Conservation (phyloP, 2,113 vertebrate species). For the Syngnathus scovelli region DNA sequence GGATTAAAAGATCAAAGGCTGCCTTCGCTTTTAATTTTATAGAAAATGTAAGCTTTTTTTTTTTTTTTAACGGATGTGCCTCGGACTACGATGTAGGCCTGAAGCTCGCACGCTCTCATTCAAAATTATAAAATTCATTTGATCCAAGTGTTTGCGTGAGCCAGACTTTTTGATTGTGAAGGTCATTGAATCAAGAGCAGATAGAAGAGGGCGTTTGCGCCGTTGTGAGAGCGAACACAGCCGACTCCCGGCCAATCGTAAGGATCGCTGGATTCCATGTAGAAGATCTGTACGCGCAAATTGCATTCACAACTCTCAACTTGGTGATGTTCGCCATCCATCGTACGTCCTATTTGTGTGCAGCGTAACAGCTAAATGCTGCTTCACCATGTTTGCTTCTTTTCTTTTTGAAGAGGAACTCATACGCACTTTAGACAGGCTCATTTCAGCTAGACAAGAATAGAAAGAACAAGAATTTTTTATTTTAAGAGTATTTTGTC, state of each 20-base stretch:
- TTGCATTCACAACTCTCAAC: too few species aligned
- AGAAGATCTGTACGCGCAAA: too few species aligned
- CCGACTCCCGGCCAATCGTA: too few species aligned
- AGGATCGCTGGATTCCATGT: too few species aligned
- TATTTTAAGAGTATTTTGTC: background rate
- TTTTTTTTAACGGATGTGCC: slow-evolving; percentile 68
- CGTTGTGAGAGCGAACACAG: too few species aligned
- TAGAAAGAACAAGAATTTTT: background rate
- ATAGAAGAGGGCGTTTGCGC: too few species aligned
- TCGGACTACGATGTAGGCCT: slow-evolving; percentile 54
- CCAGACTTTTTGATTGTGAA: background rate
- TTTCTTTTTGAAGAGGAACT: background rate
- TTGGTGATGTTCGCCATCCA: too few species aligned
- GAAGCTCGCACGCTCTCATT: slow-evolving; percentile 65
- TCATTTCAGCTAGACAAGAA: background rate
- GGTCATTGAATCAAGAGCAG: background rate
- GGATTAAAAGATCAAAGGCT: slow-evolving; percentile 98
- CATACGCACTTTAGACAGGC: background rate
- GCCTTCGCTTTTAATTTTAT: slow-evolving; percentile 85
- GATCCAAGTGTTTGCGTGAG: slow-evolving; percentile 47
- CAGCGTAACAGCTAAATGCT: too few species aligned
- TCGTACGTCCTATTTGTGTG: too few species aligned
- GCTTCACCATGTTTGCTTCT: too few species aligned
- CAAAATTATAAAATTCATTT: slow-evolving; percentile 70
- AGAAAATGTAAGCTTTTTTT: slow-evolving; percentile 82